phyloP scores from a whole-genome alignment of 2,888 invertebrate genomes.

The Napeogenes inachia region DNA sequence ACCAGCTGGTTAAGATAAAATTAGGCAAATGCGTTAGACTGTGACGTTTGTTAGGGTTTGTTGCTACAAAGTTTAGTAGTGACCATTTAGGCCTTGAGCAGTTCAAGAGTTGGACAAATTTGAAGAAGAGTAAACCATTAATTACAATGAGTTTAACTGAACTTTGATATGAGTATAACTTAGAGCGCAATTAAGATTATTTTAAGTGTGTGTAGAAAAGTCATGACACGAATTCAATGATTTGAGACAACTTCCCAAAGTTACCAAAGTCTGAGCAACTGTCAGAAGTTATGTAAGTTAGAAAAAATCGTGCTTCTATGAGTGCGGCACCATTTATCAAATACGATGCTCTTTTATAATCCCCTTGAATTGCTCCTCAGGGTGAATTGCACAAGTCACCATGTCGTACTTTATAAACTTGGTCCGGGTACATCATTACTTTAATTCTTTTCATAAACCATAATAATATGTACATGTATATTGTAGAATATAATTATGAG shows the following conservation, averaged over 20 bases:
- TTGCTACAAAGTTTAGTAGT: conserved; percentile 3
- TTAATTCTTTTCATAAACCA: neutral
- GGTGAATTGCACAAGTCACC: conserved; percentile 61
- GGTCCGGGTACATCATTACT: conserved; percentile 10
- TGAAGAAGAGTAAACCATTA: neutral
- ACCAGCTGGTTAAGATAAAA: conserved; percentile 1
- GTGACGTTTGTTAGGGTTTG: conserved; percentile 6
- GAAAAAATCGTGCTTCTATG: neutral
- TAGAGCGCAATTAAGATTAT: too few species aligned
- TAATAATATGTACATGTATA: neutral
- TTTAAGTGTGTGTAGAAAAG: too few species aligned
- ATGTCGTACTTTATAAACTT: conserved; percentile 23
- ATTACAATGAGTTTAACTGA: neutral
- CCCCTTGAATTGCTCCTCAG: conserved; percentile 21
- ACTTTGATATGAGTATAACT: too few species aligned
- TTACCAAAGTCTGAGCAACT: too few species aligned
- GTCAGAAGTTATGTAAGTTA: neutral
- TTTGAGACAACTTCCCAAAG: too few species aligned
- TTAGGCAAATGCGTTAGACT: conserved; percentile 4
- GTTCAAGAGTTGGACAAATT: conserved; percentile 5
- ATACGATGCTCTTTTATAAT: conserved; percentile 14
- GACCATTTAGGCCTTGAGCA: conserved; percentile 7
- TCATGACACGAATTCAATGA: too few species aligned
- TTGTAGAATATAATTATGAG: too few species aligned
- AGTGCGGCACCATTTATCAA: conserved; percentile 16